These are phyloP conservation scores for Sternarchorhynchus goeldii DNA, from an alignment of 2,797 vertebrate genomes.

Conservation along the genomic window DNA sequence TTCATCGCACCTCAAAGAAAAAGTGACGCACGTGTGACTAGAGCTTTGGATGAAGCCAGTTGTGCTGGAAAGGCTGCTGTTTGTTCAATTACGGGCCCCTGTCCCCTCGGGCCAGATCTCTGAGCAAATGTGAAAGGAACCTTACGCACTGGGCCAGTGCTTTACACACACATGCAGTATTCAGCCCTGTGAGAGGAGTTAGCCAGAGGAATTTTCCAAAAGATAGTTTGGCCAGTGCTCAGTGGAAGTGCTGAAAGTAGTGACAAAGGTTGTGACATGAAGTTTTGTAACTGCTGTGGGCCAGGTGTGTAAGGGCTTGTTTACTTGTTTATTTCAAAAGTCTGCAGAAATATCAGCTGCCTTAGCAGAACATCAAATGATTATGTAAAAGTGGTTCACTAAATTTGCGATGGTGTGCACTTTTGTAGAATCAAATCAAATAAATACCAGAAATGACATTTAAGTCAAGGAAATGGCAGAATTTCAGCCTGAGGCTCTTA, in stretches of 20 bases:
- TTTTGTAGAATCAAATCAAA: constrained; percentile 34
- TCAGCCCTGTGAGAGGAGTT: constrained; percentile 13
- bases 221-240: constrained; percentile 10
- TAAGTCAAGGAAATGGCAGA: not conserved
- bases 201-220: constrained; percentile 21
- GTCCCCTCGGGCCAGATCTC: constrained; percentile 37
- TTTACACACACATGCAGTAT: constrained; percentile 55
- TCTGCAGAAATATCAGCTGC: constrained; percentile 38
- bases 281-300: not conserved
- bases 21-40: constrained; percentile 20
- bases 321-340: constrained; percentile 24
- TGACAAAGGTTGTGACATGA: not conserved
- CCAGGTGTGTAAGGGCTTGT: not conserved
- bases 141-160: constrained; percentile 40
- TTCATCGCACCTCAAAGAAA: constrained; percentile 47
- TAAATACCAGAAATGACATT: not conserved
- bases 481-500: constrained; percentile 12
- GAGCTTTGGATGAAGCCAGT: constrained; percentile 47
- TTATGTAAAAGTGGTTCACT: too few species aligned
- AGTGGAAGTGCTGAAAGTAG: not conserved
- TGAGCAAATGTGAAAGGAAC: constrained; percentile 54
- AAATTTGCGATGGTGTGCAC: constrained; percentile 40
- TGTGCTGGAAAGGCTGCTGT: constrained; percentile 29
- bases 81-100: constrained; percentile 35
- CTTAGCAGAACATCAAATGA: constrained; percentile 5